Evolutionary conservation across 2,888 invertebrate genomes (phyloP).

Genomic region (Lamproptera curius): DNA sequence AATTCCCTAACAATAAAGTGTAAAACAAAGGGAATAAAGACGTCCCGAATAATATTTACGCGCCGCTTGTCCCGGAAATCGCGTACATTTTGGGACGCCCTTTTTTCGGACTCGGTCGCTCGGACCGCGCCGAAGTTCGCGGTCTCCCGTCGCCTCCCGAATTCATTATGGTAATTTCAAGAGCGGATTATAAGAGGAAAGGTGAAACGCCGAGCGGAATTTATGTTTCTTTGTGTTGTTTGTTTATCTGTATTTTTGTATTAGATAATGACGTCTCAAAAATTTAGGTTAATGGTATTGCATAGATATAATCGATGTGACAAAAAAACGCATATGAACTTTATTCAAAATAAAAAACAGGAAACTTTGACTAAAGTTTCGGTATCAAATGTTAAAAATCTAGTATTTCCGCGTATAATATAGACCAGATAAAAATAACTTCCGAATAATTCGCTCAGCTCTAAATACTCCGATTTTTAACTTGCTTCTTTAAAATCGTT

Average conservation of each 20-base stretch:
- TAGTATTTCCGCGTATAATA: too few relatives aligned
- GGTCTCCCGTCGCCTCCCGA: conserved; percentile 48
- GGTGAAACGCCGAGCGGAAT: conserved; percentile 45
- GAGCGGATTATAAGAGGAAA: conserved; percentile 47
- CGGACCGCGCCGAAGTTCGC: conserved; percentile 58
- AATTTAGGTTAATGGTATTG: too few relatives aligned
- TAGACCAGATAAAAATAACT: too few relatives aligned
- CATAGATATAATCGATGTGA: too few relatives aligned
- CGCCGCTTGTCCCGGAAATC: conserved; percentile 56
- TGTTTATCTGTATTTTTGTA: not conserved
- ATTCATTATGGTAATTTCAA: conserved; percentile 57
- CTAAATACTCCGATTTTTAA: too few relatives aligned
- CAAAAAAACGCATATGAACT: too few relatives aligned
- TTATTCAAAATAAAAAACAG: too few relatives aligned
- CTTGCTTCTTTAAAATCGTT: too few relatives aligned
- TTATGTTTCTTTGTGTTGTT: conserved; percentile 24
- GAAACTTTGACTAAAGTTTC: too few relatives aligned
- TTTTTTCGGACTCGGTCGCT: conserved; percentile 48
- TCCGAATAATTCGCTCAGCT: too few relatives aligned
- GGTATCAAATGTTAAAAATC: too few relatives aligned
- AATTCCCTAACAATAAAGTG: conserved; percentile 61
- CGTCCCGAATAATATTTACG: conserved; percentile 67
- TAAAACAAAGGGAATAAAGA: conserved; percentile 69
- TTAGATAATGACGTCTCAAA: too few relatives aligned
- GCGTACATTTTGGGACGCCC: conserved; percentile 45